These are phyloP conservation scores for Nasonovia ribisnigri DNA, from an alignment of 2,888 invertebrate species.

Conservation along the genomic window DNA sequence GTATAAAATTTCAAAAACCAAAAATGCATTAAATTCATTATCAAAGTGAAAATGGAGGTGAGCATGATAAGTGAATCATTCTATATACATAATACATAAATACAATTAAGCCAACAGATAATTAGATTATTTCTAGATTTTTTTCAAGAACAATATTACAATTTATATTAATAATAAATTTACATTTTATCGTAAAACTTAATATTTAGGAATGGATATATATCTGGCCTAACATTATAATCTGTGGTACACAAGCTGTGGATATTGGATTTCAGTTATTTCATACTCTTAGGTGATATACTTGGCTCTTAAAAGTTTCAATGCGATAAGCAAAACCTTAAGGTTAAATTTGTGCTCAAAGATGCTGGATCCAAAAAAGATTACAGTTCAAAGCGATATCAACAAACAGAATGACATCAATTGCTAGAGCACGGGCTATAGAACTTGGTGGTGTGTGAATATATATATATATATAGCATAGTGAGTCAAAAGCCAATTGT, in stretches of 20 bases:
- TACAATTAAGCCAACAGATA: background rate
- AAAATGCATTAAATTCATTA: background rate
- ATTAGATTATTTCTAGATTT: background rate
- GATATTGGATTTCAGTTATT: background rate
- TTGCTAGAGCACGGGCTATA: background rate
- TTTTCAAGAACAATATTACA: background rate
- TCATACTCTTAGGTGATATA: background rate
- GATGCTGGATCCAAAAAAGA: background rate
- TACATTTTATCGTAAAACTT: background rate
- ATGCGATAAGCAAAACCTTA: conserved; percentile 21
- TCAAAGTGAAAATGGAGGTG: background rate
- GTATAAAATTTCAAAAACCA: background rate
- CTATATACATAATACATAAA: background rate
- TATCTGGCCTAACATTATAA: background rate
- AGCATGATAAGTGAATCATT: background rate
- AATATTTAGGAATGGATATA: background rate
- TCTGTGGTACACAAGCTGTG: background rate
- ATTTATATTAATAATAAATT: background rate
- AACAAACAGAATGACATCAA: background rate
- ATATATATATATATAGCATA: background rate
- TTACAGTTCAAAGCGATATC: background rate
- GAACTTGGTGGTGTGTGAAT: background rate
- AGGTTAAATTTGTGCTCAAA: background rate
- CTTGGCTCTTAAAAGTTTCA: conserved; percentile 24
- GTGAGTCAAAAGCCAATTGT: background rate